Conservation (phyloP, 92 coral and sea anemone genomes). For the Porites rus region DNA sequence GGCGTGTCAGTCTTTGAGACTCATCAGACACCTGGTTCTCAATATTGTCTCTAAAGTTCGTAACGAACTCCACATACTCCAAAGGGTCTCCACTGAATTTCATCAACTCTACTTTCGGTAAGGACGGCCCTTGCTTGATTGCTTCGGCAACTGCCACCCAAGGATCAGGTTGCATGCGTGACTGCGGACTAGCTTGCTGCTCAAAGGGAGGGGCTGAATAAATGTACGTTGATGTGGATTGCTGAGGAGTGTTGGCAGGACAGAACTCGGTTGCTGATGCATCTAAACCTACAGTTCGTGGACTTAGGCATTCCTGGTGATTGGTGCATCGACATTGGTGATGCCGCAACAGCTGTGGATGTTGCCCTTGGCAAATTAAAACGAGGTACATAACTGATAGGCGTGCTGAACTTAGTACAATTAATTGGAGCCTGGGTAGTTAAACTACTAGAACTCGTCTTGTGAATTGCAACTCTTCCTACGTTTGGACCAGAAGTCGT, state of each 20-base stretch:
- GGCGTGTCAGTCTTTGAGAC: conserved; percentile 74
- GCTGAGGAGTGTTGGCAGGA: no score
- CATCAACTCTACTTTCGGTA: conserved; percentile 66
- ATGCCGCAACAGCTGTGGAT: no score
- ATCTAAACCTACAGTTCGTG: background rate
- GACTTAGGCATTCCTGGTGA: background rate
- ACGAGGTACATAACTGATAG: no score
- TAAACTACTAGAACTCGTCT: background rate
- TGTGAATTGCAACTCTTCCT: no score
- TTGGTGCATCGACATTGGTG: background rate
- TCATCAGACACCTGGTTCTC: conserved; percentile 71
- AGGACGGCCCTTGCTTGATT: conserved; percentile 65
- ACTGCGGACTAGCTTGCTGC: background rate
- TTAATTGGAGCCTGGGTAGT: background rate
- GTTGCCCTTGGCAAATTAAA: no score
- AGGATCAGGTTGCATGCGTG: conserved; percentile 17
- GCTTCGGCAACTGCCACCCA: conserved; percentile 31
- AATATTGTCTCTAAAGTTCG: conserved; percentile 67
- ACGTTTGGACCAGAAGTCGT: no score
- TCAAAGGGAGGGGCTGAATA: background rate
- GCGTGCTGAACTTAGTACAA: background rate
- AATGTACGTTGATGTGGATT: no score
- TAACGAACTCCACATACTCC: conserved; percentile 61
- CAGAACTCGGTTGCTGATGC: background rate
- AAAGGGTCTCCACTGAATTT: conserved; percentile 67